phyloP scores from a whole-genome alignment of 2,113 vertebrate species.

The Mobula hypostoma region DNA sequence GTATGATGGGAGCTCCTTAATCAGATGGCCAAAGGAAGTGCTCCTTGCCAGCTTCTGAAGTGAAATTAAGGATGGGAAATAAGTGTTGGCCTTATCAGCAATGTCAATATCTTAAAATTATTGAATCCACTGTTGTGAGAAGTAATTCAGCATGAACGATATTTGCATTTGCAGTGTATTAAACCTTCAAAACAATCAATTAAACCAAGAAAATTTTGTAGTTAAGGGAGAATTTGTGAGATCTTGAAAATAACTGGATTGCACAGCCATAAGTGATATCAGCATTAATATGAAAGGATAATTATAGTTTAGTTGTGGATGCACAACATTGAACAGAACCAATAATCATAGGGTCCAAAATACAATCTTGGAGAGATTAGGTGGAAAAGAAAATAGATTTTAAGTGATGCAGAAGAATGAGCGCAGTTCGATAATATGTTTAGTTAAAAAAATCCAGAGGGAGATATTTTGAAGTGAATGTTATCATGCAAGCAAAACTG shows the following conservation, averaged over 20 bases:
- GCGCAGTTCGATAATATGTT: not conserved
- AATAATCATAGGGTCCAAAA: slow-evolving; percentile 7
- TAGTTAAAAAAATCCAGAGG: not conserved
- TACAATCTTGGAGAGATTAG: not conserved
- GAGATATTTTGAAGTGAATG: slow-evolving; percentile 15
- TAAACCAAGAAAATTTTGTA: not conserved
- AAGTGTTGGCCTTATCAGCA: no score
- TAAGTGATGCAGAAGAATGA: not conserved
- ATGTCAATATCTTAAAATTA: no score
- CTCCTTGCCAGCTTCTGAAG: no score
- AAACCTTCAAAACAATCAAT: not conserved
- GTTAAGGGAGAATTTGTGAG: not conserved
- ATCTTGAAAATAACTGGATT: not conserved
- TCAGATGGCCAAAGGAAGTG: no score
- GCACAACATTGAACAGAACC: not conserved
- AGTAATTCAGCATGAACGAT: slow-evolving; percentile 4
- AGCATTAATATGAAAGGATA: slow-evolving; percentile 27
- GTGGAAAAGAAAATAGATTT: slow-evolving; percentile 16
- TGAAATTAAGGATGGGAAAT: no score
- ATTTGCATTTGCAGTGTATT: slow-evolving; percentile 12
- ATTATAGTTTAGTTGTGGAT: slow-evolving; percentile 17
- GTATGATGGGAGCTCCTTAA: no score
- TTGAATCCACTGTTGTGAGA: not conserved
- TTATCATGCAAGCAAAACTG: slow-evolving; percentile 9
- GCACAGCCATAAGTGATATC: not conserved